Evolutionary conservation across 2,888 invertebrate genomes (phyloP).

Genomic region (Eulithis prunata): DNA sequence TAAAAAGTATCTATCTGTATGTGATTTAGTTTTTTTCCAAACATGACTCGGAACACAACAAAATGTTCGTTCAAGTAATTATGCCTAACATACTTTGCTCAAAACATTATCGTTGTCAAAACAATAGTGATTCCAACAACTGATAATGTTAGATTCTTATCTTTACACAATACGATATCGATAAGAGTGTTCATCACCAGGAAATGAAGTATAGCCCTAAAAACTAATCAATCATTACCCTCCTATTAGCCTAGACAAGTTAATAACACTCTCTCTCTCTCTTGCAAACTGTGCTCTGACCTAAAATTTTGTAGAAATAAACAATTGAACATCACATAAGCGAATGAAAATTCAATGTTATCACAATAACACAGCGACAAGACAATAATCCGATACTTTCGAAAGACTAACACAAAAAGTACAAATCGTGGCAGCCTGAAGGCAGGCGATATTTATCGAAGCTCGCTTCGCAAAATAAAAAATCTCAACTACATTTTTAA

Average conservation of each 20-base stretch:
- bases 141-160: slow-evolving; percentile 4
- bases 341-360: not conserved
- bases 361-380: not conserved
- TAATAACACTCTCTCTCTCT: too few species aligned
- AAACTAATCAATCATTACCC: slow-evolving; percentile 2
- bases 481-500: slow-evolving; percentile 55
- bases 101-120: not conserved
- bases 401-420: slow-evolving; percentile 25
- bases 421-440: slow-evolving; percentile 14
- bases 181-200: not conserved
- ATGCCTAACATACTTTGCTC: not conserved
- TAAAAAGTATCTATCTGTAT: too few species aligned
- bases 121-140: slow-evolving; percentile 5
- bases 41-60: too few species aligned
- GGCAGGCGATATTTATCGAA: slow-evolving; percentile 40
- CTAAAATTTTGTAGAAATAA: too few species aligned
- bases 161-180: not conserved
- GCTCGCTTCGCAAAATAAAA: slow-evolving; percentile 36
- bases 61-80: too few species aligned
- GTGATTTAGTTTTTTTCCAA: too few species aligned
- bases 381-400: slow-evolving; percentile 12
- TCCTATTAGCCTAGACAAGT: not conserved
- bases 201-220: not conserved
- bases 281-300: too few species aligned
- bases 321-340: too few species aligned